Evolutionary conservation across 2,888 invertebrate genomes (phyloP).

Genomic region (Prosopocoilus inquinatus): DNA sequence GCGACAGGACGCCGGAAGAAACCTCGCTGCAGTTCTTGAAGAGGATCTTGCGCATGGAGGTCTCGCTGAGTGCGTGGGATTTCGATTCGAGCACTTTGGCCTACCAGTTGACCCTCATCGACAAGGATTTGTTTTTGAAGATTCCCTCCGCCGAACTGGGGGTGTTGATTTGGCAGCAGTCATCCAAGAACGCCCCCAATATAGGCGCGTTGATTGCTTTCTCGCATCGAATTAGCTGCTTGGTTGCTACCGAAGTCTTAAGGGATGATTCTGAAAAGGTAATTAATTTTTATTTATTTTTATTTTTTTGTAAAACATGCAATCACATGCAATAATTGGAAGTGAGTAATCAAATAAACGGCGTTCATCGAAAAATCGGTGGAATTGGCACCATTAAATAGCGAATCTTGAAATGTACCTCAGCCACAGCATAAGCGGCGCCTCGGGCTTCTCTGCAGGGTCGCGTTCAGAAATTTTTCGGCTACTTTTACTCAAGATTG

Average conservation of each 20-base stretch:
- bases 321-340: too few species aligned
- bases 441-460: too few species aligned
- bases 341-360: too few species aligned
- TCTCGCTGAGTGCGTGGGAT: constrained; percentile 54
- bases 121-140: constrained; percentile 55
- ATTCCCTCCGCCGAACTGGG: constrained; percentile 51
- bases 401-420: too few species aligned
- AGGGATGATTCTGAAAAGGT: constrained; percentile 47
- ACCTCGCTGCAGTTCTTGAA: constrained; percentile 45
- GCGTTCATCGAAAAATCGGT: too few species aligned
- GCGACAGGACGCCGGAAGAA: constrained; percentile 29
- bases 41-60: constrained; percentile 46
- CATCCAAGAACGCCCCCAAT: constrained; percentile 54
- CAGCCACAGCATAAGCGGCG: too few species aligned
- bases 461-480: too few species aligned
- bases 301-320: too few species aligned
- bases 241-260: constrained; percentile 54
- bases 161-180: constrained; percentile 48
- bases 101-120: constrained; percentile 55
- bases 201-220: constrained; percentile 55
- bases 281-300: too few species aligned
- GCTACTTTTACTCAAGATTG: too few species aligned
- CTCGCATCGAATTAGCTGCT: constrained; percentile 54
- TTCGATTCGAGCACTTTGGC: constrained; percentile 56
- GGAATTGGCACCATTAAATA: too few species aligned